These are phyloP conservation scores for Lepas anatifera DNA, from an alignment of 2,888 invertebrate genomes.

Conservation along the genomic window DNA sequence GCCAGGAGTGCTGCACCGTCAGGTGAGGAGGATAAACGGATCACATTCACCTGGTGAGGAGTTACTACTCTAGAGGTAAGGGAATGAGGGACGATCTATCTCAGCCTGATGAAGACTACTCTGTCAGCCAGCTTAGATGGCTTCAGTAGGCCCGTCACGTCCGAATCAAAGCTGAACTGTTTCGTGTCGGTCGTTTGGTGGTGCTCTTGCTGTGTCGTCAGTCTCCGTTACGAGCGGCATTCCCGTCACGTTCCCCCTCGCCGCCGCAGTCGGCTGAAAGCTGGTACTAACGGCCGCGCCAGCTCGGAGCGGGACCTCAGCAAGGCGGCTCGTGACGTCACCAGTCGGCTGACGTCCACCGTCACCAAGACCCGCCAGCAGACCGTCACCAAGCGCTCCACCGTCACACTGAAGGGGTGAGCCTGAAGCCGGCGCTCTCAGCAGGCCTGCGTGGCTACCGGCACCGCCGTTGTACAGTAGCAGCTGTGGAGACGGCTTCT, in stretches of 20 bases:
- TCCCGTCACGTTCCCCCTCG: background rate
- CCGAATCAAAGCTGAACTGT: background rate
- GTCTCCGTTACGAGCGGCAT: background rate
- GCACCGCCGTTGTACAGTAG: no score
- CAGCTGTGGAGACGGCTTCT: no score
- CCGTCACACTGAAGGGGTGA: background rate
- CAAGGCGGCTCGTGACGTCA: background rate
- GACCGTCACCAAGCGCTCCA: background rate
- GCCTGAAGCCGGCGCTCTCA: background rate
- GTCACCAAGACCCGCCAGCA: conserved; percentile 10
- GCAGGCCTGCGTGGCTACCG: no score
- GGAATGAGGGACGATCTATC: no score
- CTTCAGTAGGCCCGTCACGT: background rate
- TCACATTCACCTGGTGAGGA: no score
- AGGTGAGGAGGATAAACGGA: no score
- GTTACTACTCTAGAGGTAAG: no score
- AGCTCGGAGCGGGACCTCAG: background rate
- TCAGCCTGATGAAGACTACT: no score
- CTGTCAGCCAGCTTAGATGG: background rate
- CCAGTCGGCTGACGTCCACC: conserved; percentile 1
- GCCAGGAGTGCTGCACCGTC: no score
- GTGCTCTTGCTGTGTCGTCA: background rate
- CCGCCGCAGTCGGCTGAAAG: background rate
- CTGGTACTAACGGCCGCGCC: background rate
- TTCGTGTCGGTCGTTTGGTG: background rate